A percentile compares a stretch with the other conserved stretches of the same genome.
Evolutionary conservation across 1,140 invertebrate genomes (phyloP).

Genomic region (Drosophila guanche): DNA sequence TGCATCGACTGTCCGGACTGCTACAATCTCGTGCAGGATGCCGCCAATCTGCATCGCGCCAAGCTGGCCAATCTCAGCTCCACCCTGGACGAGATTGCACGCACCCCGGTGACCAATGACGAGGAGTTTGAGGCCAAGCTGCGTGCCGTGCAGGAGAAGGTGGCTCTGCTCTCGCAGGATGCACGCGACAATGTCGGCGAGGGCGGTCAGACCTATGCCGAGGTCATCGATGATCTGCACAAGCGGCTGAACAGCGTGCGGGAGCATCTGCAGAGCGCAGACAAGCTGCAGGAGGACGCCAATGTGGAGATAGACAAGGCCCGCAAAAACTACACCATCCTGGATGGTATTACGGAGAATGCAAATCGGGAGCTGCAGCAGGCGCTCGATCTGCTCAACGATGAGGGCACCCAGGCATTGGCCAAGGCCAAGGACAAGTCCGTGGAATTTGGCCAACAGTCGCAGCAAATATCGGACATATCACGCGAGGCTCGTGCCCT

Average conservation of each 20-base stretch:
- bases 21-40: slow-evolving; percentile 96
- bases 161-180: slow-evolving; percentile 88
- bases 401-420: slow-evolving; percentile 91
- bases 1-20: slow-evolving; percentile 96
- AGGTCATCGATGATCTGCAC: slow-evolving; percentile 88
- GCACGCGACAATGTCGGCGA: slow-evolving; percentile 88
- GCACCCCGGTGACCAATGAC: slow-evolving; percentile 94
- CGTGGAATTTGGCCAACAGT: slow-evolving; percentile 94
- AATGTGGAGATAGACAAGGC: slow-evolving; percentile 87
- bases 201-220: slow-evolving; percentile 87
- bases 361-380: slow-evolving; percentile 89
- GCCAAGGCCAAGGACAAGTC: slow-evolving; percentile 92
- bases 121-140: slow-evolving; percentile 92
- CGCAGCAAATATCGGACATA: slow-evolving; percentile 94
- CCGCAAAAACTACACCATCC: slow-evolving; percentile 88
- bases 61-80: slow-evolving; percentile 90
- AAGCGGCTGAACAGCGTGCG: slow-evolving; percentile 88
- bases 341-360: slow-evolving; percentile 89
- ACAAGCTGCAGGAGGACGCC: slow-evolving; percentile 86
- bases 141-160: slow-evolving; percentile 88
- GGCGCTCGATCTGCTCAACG: slow-evolving; percentile 90
- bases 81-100: slow-evolving; percentile 85
- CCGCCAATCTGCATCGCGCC: slow-evolving; percentile 90
- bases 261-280: slow-evolving; percentile 86
- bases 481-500: slow-evolving; percentile 92